Evolutionary conservation across 1,140 invertebrate species (phyloP).

Genomic region (Drosophila virilis): DNA sequence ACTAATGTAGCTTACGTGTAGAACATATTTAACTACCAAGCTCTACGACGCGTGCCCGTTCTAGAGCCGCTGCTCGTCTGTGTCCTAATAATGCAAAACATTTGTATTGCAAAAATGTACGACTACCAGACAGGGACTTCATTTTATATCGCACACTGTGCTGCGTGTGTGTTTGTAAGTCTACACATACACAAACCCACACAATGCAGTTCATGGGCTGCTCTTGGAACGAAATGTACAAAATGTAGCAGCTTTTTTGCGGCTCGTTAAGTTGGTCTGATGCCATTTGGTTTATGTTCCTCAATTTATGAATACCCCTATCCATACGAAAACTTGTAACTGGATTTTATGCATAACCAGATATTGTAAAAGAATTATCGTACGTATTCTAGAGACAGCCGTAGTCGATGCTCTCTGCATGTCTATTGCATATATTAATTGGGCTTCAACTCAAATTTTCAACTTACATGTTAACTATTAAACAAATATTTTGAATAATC

Average conservation of each 20-base stretch:
- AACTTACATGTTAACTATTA: not conserved
- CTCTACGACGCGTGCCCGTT: slow-evolving; percentile 12
- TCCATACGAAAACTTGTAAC: slow-evolving; percentile 36
- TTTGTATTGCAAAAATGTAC: slow-evolving; percentile 58
- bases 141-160: slow-evolving; percentile 36
- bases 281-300: slow-evolving; percentile 75
- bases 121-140: slow-evolving; percentile 44
- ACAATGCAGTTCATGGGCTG: not conserved
- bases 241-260: slow-evolving; percentile 61
- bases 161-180: too few relatives aligned
- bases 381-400: not conserved
- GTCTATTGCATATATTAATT: not conserved
- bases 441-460: not conserved
- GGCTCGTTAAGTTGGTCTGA: slow-evolving; percentile 64
- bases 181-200: not conserved
- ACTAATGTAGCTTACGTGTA: slow-evolving; percentile 79
- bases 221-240: slow-evolving; percentile 13
- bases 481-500: too few relatives aligned
- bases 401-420: not conserved
- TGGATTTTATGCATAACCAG: slow-evolving; percentile 12
- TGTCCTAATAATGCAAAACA: slow-evolving; percentile 74
- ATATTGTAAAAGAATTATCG: slow-evolving; percentile 15
- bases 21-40: slow-evolving; percentile 22
- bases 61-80: not conserved
- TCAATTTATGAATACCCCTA: slow-evolving; percentile 67